Evolutionary conservation across 1,140 invertebrate genomes (phyloP).

Genomic region (Sitobion miscanthi): DNA sequence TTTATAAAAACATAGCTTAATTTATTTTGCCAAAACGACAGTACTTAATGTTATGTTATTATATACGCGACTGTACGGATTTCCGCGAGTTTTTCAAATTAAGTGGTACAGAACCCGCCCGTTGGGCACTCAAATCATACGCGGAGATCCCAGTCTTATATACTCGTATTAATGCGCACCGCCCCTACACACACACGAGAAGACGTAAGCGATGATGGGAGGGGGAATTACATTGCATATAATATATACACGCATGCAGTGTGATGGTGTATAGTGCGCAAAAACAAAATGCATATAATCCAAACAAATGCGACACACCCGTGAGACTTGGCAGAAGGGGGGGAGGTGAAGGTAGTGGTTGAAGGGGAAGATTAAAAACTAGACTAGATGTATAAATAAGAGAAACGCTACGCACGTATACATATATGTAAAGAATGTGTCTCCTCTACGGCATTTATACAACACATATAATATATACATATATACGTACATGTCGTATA

Average conservation of each 20-base stretch:
- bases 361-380: constrained; percentile 45
- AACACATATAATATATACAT: background rate
- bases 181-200: background rate
- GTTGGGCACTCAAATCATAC: constrained; percentile 10
- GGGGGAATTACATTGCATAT: background rate
- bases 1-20: background rate
- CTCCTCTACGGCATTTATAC: constrained; percentile 8
- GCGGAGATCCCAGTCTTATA: no score
- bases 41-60: constrained; percentile 2
- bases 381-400: constrained; percentile 32
- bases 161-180: background rate
- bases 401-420: constrained; percentile 27
- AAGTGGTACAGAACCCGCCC: background rate
- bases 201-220: background rate
- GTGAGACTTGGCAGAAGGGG: background rate
- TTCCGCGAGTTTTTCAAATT: background rate
- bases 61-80: background rate
- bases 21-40: background rate
- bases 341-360: background rate
- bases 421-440: constrained; percentile 1
- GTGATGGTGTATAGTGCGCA: background rate
- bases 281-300: constrained; percentile 10
- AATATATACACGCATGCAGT: background rate
- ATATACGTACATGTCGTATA: background rate
- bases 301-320: constrained; percentile 6